These are phyloP conservation scores for Benthosema pterotum DNA, from an alignment of 2,797 vertebrate species.

Conservation along the genomic window DNA sequence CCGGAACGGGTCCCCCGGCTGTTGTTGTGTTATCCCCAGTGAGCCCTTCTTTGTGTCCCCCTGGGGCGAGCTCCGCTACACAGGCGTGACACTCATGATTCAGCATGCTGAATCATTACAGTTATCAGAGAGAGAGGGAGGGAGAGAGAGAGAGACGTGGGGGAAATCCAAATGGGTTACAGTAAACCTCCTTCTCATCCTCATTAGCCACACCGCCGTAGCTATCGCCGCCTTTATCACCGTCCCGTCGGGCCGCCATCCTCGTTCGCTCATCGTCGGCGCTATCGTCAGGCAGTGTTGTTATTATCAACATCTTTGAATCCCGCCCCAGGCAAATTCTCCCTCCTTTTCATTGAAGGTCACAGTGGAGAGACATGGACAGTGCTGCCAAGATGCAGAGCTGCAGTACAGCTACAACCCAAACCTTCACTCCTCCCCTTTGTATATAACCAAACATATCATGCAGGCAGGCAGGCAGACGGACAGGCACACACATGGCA, in stretches of 20 bases:
- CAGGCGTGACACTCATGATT: conserved; percentile 17
- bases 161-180: conserved; percentile 16
- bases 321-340: no score
- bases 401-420: no score
- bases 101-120: conserved; percentile 26
- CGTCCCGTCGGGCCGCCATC: conserved; percentile 7
- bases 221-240: not conserved
- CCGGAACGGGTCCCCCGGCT: conserved; percentile 12
- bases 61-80: conserved; percentile 9
- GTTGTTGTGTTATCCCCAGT: not conserved
- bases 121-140: conserved; percentile 1
- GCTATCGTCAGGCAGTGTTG: not conserved
- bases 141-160: conserved; percentile 11
- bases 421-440: no score
- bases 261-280: not conserved
- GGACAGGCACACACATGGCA: no score
- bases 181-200: conserved; percentile 28
- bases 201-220: not conserved
- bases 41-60: not conserved
- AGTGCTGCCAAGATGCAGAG: no score
- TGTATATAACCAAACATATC: no score
- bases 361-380: no score
- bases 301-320: conserved; percentile 4
- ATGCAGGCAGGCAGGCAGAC: no score
- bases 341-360: no score